Evolutionary conservation across 1,140 invertebrate species (phyloP).

Genomic region (Drosophila orena): DNA sequence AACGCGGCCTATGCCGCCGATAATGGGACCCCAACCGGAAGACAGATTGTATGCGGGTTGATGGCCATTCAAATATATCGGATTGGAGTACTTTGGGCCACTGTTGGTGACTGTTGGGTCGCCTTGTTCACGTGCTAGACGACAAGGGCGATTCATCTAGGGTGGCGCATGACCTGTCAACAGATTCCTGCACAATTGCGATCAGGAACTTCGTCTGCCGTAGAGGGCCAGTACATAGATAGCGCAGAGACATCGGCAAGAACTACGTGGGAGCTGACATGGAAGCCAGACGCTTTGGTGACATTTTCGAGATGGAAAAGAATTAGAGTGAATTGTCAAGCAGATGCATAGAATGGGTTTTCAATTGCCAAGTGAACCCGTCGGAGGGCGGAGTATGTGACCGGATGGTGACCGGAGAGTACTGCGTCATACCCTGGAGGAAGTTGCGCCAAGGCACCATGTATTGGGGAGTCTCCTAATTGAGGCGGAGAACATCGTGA

Average conservation of each 20-base stretch:
- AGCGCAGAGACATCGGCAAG: conserved; percentile 22
- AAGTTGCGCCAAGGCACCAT: conserved; percentile 3
- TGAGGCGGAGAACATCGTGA: conserved; percentile 21
- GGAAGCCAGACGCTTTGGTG: conserved; percentile 9
- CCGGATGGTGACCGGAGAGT: too few relatives aligned
- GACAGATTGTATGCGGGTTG: too few relatives aligned
- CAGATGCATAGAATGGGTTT: not conserved
- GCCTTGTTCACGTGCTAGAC: too few relatives aligned
- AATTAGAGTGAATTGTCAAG: not conserved
- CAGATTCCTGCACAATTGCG: too few relatives aligned
- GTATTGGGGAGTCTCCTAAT: conserved; percentile 16
- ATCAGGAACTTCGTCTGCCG: conserved; percentile 3
- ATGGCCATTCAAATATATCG: too few relatives aligned
- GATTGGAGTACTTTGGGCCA: too few relatives aligned
- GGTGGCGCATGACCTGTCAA: too few relatives aligned
- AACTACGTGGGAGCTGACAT: conserved; percentile 27
- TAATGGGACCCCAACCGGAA: too few relatives aligned
- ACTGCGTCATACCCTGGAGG: not conserved
- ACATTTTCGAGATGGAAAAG: conserved; percentile 13
- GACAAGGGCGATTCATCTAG: too few relatives aligned
- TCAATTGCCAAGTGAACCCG: not conserved
- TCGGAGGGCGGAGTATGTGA: too few relatives aligned
- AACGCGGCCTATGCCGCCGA: too few relatives aligned
- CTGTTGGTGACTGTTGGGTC: too few relatives aligned
- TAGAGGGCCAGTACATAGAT: conserved; percentile 3